phyloP scores from a whole-genome alignment of 2,113 vertebrate genomes.

The Sturnira hondurensis region DNA sequence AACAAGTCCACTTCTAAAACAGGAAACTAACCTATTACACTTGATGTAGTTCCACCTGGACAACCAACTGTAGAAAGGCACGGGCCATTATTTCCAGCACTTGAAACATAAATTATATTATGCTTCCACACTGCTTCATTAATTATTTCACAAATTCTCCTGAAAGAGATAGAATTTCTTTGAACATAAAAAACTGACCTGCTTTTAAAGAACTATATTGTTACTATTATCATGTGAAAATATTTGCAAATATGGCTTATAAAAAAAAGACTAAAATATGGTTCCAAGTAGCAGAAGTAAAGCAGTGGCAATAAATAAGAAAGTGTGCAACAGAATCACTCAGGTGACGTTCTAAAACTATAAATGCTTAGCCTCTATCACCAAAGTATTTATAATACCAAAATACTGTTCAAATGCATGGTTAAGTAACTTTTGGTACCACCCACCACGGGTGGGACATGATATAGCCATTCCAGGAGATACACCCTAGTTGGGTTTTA shows the following conservation, averaged over 20 bases:
- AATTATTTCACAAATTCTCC: conserved; percentile 98
- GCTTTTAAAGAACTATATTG: not conserved
- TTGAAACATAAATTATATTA: conserved; percentile 97
- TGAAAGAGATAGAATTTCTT: conserved; percentile 69
- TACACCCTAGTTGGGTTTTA: fast-evolving
- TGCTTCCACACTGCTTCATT: conserved; percentile 98
- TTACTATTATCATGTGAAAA: not conserved
- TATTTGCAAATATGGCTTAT: not conserved
- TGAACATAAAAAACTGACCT: not conserved
- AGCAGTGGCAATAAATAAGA: not conserved
- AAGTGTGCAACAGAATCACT: not conserved
- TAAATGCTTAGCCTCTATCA: not conserved
- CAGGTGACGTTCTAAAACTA: not conserved
- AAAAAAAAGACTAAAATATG: not conserved
- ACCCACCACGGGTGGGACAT: fast-evolving
- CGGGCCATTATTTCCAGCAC: conserved; percentile 97
- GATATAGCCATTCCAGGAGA: no score
- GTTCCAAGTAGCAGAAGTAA: not conserved
- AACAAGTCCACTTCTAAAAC: not conserved
- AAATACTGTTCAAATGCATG: not conserved
- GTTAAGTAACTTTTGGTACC: not conserved
- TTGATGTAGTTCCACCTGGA: conserved; percentile 95
- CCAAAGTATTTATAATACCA: not conserved
- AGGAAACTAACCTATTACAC: conserved; percentile 90
- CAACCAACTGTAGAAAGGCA: conserved; percentile 98